phyloP scores from a whole-genome alignment of 2,888 invertebrate species.

The Halictus quadricinctus region DNA sequence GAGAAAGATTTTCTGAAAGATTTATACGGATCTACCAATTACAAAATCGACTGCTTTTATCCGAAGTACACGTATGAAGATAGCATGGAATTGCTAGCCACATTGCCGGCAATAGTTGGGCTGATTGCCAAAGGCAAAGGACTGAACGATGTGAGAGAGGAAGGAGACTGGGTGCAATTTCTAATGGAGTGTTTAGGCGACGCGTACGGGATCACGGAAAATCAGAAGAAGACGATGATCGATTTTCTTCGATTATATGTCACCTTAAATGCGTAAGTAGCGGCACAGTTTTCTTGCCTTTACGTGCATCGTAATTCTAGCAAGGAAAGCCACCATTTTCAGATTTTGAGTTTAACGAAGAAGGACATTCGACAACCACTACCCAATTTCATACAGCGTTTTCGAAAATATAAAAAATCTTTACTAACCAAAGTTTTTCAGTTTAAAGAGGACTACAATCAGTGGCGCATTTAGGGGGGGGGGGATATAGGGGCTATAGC shows the following conservation, averaged over 20 bases:
- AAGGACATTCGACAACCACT: no score
- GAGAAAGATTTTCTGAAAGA: background rate
- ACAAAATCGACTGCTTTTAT: conserved; percentile 14
- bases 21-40: background rate
- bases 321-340: background rate
- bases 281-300: background rate
- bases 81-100: conserved; percentile 77
- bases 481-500: no score
- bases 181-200: conserved; percentile 69
- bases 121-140: conserved; percentile 60
- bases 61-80: conserved; percentile 76
- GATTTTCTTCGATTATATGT: conserved; percentile 76
- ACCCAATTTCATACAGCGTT: no score
- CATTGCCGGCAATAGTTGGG: conserved; percentile 75
- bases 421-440: no score
- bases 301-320: no score
- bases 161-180: conserved; percentile 75
- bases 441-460: no score
- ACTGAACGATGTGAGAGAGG: conserved; percentile 52
- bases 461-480: no score
- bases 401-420: no score
- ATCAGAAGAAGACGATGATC: conserved; percentile 61
- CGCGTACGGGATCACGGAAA: conserved; percentile 49
- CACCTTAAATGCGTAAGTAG: conserved; percentile 74
- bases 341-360: background rate